Evolutionary conservation across 1,140 invertebrate genomes (phyloP).

Genomic region (Diorhabda elongata): DNA sequence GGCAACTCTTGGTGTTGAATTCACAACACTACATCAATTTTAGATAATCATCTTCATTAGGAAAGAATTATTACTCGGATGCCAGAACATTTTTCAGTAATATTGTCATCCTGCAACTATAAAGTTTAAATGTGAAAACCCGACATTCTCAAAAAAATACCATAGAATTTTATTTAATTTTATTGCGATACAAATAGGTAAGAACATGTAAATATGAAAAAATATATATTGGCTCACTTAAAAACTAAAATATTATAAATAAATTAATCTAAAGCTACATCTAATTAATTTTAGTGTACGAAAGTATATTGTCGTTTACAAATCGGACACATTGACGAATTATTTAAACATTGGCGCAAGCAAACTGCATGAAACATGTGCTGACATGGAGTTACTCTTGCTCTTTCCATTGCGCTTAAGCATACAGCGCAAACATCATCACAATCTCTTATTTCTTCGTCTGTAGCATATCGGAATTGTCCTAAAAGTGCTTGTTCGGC

Average conservation of each 20-base stretch:
- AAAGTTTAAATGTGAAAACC: too few relatives aligned
- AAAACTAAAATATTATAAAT: neutral
- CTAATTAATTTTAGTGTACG: slow-evolving; percentile 25
- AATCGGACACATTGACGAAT: slow-evolving; percentile 66
- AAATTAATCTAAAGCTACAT: too few relatives aligned
- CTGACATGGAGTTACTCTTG: slow-evolving; percentile 69
- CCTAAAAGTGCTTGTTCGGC: slow-evolving; percentile 58
- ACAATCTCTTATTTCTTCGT: slow-evolving; percentile 60
- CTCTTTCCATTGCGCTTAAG: slow-evolving; percentile 62
- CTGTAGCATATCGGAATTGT: slow-evolving; percentile 61
- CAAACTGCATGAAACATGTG: slow-evolving; percentile 75
- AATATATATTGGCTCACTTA: neutral
- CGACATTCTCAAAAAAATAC: too few relatives aligned
- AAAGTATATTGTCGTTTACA: slow-evolving; percentile 60
- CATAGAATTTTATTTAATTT: neutral
- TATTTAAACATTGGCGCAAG: slow-evolving; percentile 63
- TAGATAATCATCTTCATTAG: too few relatives aligned
- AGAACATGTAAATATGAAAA: slow-evolving; percentile 1
- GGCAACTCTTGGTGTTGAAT: too few relatives aligned
- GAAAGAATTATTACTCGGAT: too few relatives aligned
- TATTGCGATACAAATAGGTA: neutral
- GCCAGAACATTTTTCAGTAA: too few relatives aligned
- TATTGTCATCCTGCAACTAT: too few relatives aligned
- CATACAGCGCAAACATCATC: slow-evolving; percentile 76
- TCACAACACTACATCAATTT: too few relatives aligned